These are phyloP conservation scores for Campylomormyrus numenius DNA, from an alignment of 2,113 vertebrate species.

Conservation along the genomic window DNA sequence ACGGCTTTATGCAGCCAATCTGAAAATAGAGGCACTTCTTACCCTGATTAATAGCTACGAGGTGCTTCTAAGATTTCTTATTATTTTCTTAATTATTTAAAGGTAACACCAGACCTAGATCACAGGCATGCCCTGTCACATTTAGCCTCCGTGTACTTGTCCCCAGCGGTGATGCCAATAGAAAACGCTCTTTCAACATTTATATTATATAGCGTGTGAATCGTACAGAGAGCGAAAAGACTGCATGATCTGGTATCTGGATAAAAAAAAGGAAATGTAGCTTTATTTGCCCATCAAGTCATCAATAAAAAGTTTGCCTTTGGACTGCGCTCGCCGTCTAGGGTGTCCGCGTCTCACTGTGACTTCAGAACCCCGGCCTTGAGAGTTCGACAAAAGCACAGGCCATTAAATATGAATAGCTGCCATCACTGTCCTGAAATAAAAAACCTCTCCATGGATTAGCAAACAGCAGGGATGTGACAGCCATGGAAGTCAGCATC, in stretches of 20 bases:
- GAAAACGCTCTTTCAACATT: background rate
- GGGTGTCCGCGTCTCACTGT: background rate
- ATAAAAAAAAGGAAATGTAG: background rate
- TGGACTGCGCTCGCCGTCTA: background rate
- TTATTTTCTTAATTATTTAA: background rate
- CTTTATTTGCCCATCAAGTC: background rate
- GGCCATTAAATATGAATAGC: background rate
- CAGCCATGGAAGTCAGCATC: background rate
- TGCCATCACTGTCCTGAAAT: background rate
- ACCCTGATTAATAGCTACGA: background rate
- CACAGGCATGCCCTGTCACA: background rate
- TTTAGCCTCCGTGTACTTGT: background rate
- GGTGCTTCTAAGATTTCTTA: background rate
- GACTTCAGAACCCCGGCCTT: rapidly evolving
- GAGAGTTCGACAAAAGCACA: background rate
- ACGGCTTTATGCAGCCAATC: background rate
- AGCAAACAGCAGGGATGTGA: background rate
- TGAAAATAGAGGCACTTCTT: background rate
- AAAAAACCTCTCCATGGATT: background rate
- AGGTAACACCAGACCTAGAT: background rate
- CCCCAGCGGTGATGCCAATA: background rate
- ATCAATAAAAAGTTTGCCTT: background rate
- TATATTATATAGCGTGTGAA: background rate
- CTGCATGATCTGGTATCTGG: background rate
- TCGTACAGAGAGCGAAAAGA: background rate